These are phyloP conservation scores for Papilio protenor DNA, from an alignment of 2,888 invertebrate species.

Conservation along the genomic window DNA sequence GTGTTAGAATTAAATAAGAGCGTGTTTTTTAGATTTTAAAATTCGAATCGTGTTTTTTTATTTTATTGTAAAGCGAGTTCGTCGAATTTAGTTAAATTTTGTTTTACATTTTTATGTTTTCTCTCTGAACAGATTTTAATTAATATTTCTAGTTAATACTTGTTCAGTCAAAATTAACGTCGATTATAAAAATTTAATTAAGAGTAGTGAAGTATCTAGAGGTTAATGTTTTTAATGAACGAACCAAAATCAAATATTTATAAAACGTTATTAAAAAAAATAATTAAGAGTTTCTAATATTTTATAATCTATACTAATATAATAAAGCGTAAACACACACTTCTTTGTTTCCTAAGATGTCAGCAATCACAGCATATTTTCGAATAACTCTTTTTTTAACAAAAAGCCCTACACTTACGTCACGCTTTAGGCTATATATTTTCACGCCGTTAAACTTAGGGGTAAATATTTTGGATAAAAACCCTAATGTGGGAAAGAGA, in stretches of 20 bases:
- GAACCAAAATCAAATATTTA: background rate
- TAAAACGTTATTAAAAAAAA: background rate
- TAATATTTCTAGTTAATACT: constrained; percentile 7
- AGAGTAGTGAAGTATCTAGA: background rate
- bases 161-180: constrained; percentile 3
- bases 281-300: background rate
- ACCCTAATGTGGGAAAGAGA: no score
- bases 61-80: constrained; percentile 1
- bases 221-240: background rate
- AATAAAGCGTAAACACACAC: no score
- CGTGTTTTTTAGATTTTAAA: background rate
- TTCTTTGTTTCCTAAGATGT: no score
- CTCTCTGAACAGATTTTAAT: constrained; percentile 25
- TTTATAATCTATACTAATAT: no score
- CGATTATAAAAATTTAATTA: constrained; percentile 9
- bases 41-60: background rate
- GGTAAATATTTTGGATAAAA: no score
- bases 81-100: background rate
- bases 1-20: background rate
- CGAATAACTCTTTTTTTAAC: no score
- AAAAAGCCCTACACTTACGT: no score
- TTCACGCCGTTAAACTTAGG: no score
- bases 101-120: constrained; percentile 7
- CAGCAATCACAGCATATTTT: no score
- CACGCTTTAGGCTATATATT: no score